A percentile compares a stretch with the other conserved stretches of the same genome.
Conservation (phyloP, 1,140 invertebrate genomes). For the Teleopsis dalmanni region DNA sequence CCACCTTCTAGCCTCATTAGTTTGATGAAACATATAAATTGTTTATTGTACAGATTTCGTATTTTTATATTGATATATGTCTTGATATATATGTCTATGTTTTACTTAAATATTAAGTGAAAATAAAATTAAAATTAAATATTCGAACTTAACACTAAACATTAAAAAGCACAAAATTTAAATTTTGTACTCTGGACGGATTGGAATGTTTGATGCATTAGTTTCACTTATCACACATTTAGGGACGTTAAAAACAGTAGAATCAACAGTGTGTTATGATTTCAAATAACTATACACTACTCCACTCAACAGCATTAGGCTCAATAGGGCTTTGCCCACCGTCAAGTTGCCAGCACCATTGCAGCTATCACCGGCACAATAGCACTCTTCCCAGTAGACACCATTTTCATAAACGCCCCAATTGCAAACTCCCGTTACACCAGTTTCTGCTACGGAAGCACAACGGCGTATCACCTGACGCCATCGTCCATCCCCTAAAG, state of each 20-base stretch:
- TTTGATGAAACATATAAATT: no score
- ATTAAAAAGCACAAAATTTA: no score
- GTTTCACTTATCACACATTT: not conserved
- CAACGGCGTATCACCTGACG: conserved; percentile 82
- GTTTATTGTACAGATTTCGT: no score
- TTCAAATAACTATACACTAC: not conserved
- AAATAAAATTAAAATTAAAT: no score
- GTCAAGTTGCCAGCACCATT: conserved; percentile 47
- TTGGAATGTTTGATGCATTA: no score
- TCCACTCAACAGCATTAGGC: not conserved
- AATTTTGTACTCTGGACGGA: conserved; percentile 8
- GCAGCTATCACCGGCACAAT: conserved; percentile 81
- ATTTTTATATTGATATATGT: no score
- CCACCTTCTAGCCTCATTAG: no score
- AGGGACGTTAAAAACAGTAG: not conserved
- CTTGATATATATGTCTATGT: no score
- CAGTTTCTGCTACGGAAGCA: conserved; percentile 81
- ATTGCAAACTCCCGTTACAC: conserved; percentile 85
- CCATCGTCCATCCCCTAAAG: conserved; percentile 83
- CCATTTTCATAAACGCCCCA: conserved; percentile 90
- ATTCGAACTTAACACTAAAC: no score
- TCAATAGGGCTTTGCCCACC: not conserved
- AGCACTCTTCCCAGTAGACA: conserved; percentile 92
- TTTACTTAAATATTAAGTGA: no score
- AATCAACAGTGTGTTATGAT: no score